These are phyloP conservation scores for Lepeophtheirus salmonis DNA, from an alignment of 1,140 invertebrate genomes.

Conservation along the genomic window DNA sequence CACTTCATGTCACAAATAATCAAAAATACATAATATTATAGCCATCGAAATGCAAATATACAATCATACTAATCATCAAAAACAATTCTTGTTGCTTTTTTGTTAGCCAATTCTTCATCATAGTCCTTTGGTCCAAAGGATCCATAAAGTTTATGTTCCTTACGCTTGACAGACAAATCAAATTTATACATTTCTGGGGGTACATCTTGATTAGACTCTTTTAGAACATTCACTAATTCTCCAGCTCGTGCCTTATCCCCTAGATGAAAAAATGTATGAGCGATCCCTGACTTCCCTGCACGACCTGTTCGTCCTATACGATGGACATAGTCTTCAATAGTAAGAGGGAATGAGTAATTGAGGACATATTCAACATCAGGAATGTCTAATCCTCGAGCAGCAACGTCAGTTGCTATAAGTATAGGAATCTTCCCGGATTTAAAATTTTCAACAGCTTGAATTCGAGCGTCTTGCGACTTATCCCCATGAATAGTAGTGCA, in stretches of 20 bases:
- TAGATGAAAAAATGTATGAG: slow-evolving; percentile 33
- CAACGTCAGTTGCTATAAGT: slow-evolving; percentile 41
- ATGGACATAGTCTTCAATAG: slow-evolving; percentile 34
- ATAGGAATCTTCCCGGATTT: slow-evolving; percentile 31
- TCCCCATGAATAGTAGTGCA: slow-evolving; percentile 4
- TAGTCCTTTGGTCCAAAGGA: slow-evolving; percentile 1
- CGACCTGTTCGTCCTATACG: slow-evolving; percentile 65
- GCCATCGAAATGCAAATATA: no score
- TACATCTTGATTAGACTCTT: slow-evolving; percentile 1
- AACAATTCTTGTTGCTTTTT: not conserved
- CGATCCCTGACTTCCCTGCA: slow-evolving; percentile 47
- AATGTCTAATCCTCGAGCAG: slow-evolving; percentile 38
- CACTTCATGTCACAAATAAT: no score
- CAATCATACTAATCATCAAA: not conserved
- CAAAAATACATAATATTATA: no score
- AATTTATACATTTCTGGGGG: not conserved
- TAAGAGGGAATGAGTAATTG: slow-evolving; percentile 32
- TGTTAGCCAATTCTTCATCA: not conserved
- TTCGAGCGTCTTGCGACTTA: not conserved
- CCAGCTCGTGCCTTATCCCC: slow-evolving; percentile 7
- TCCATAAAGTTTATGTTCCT: slow-evolving; percentile 10
- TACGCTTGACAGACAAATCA: not conserved
- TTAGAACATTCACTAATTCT: slow-evolving; percentile 8
- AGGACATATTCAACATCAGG: slow-evolving; percentile 31
- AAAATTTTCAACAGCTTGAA: slow-evolving; percentile 33